Percentiles rank a stretch among this genome's conserved stretches.
phyloP scores from a whole-genome alignment of 1,140 invertebrate species.

The Lethocerus indicus region DNA sequence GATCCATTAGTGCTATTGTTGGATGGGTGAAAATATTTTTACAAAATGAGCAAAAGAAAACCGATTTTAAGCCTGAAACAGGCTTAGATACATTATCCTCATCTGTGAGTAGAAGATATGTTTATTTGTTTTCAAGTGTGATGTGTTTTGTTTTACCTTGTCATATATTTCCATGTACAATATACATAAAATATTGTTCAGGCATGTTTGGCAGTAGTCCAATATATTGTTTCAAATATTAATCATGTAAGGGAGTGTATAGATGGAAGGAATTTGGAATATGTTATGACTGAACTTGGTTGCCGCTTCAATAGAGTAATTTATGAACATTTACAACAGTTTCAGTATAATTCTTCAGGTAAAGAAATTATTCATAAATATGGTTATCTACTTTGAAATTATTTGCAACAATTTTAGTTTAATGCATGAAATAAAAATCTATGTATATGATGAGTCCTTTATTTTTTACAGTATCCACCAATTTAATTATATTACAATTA shows the following conservation, averaged over 20 bases:
- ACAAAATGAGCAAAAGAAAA: constrained; percentile 86
- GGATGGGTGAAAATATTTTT: constrained; percentile 85
- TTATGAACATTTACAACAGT: constrained; percentile 87
- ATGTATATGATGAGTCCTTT: no score
- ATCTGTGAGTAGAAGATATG: constrained; percentile 27
- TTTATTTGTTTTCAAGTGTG: background rate
- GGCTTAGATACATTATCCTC: constrained; percentile 59
- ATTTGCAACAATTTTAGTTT: no score
- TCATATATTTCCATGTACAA: background rate
- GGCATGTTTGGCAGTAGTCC: constrained; percentile 78
- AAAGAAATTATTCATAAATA: constrained; percentile 14
- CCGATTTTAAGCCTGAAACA: constrained; percentile 88
- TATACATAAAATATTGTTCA: constrained; percentile 24
- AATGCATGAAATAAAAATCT: no score
- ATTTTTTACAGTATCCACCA: no score
- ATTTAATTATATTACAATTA: no score
- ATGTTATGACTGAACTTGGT: constrained; percentile 76
- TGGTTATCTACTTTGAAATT: no score
- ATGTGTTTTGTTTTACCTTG: constrained; percentile 5
- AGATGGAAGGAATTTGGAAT: constrained; percentile 85
- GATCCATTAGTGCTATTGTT: constrained; percentile 70
- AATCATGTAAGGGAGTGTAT: constrained; percentile 66
- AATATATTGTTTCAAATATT: constrained; percentile 62
- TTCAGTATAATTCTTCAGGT: constrained; percentile 90
- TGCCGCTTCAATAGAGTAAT: constrained; percentile 82